Evolutionary conservation across 2,797 vertebrate genomes (phyloP).

Genomic region (Diceros bicornis): DNA sequence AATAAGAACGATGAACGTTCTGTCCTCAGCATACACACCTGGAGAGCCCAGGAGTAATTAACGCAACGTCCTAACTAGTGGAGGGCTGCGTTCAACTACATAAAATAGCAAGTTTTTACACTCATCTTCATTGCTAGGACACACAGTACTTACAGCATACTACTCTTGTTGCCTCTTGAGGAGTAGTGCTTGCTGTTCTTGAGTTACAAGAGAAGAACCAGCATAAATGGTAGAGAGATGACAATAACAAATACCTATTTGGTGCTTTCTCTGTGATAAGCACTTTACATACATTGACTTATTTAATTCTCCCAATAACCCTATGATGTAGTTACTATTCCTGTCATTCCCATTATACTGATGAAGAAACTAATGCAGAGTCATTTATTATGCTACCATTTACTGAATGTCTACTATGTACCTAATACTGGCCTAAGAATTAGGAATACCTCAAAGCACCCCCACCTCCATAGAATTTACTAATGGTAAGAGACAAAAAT

Average conservation of each 20-base stretch:
- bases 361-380: not conserved
- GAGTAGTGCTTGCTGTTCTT: not conserved
- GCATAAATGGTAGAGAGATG: not conserved
- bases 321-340: not conserved
- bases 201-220: not conserved
- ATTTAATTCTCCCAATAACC: not conserved
- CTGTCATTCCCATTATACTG: not conserved
- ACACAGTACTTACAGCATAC: not conserved
- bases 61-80: not conserved
- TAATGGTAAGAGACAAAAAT: not conserved
- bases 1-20: not conserved
- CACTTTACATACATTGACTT: not conserved
- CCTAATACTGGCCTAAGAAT: not conserved
- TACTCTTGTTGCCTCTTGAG: not conserved
- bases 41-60: not conserved
- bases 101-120: not conserved
- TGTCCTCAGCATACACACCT: not conserved
- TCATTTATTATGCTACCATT: not conserved
- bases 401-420: not conserved
- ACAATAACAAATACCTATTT: not conserved
- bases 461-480: not conserved
- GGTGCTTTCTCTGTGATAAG: not conserved
- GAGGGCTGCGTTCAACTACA: not conserved
- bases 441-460: not conserved
- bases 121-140: not conserved